Evolutionary conservation across 2,113 vertebrate genomes (phyloP).

Genomic region (Oenanthe oenanthe): DNA sequence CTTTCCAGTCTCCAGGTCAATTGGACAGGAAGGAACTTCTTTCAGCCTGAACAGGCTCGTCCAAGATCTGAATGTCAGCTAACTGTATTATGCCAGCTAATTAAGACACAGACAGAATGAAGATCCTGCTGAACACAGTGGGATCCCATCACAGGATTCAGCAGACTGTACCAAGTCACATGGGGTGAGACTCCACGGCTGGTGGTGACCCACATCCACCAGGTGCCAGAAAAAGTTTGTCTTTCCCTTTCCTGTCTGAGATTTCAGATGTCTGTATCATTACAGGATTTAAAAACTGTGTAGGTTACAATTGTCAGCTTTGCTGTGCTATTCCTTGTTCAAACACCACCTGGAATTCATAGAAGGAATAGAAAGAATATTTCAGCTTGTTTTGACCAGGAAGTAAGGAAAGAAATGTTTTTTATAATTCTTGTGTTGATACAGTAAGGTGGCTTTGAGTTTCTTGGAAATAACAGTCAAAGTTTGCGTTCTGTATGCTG

Average conservation of each 20-base stretch:
- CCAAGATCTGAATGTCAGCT: background rate
- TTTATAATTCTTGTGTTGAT: background rate
- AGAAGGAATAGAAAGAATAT: background rate
- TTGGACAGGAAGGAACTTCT: slow-evolving; percentile 35
- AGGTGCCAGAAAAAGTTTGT: background rate
- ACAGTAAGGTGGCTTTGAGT: background rate
- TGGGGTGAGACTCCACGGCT: background rate
- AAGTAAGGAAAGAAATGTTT: background rate
- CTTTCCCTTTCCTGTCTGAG: background rate
- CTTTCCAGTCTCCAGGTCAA: slow-evolving; percentile 4
- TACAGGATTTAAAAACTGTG: background rate
- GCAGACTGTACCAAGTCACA: background rate
- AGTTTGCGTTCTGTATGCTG: background rate
- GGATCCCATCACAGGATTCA: background rate
- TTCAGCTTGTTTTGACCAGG: background rate
- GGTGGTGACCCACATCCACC: background rate
- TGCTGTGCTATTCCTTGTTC: background rate
- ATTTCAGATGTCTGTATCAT: background rate
- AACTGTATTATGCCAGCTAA: slow-evolving; percentile 19
- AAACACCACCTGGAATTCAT: background rate
- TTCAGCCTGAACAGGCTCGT: background rate
- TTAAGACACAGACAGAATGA: slow-evolving; percentile 16
- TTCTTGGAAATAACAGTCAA: background rate
- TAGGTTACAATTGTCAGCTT: background rate
- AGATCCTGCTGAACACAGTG: background rate